Conservation (phyloP, 2,113 vertebrate genomes). For the Reinhardtius hippoglossoides region DNA sequence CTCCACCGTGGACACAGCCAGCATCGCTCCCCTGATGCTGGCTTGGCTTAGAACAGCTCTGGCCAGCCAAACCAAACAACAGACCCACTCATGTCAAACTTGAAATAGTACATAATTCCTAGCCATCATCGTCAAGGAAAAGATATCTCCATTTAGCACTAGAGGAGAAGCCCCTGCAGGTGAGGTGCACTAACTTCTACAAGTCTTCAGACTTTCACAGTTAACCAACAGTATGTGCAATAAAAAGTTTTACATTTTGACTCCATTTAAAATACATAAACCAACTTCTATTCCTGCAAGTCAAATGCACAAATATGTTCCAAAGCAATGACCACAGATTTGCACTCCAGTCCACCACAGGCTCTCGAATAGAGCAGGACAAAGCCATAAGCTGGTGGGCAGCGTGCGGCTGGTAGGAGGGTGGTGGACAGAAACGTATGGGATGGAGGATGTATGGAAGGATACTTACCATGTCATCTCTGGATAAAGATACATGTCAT, state of each 20-base stretch:
- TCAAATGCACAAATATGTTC: conserved; percentile 58
- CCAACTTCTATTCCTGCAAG: conserved; percentile 32
- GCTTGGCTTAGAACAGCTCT: conserved; percentile 42
- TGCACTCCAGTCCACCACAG: conserved; percentile 64
- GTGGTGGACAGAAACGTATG: conserved; percentile 14
- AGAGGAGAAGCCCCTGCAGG: conserved; percentile 14
- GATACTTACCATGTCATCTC: conserved; percentile 15
- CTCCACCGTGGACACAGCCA: conserved; percentile 43
- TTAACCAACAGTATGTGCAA: conserved; percentile 13
- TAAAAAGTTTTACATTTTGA: conserved; percentile 36
- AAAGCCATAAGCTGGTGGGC: conserved; percentile 22
- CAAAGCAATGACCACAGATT: conserved; percentile 63
- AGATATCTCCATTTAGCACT: conserved; percentile 24
- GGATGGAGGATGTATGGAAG: conserved; percentile 23
- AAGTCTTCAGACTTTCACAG: conserved; percentile 6
- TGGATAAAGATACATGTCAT: conserved; percentile 45
- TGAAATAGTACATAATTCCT: conserved; percentile 67
- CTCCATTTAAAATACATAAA: conserved; percentile 47
- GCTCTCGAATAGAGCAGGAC: conserved; percentile 55
- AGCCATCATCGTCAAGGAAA: conserved; percentile 41
- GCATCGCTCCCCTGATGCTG: conserved; percentile 51
- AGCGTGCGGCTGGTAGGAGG: conserved; percentile 17
- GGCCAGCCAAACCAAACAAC: conserved; percentile 71
- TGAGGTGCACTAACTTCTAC: conserved; percentile 5
- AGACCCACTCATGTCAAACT: conserved; percentile 58